A percentile compares a stretch with the other conserved stretches of the same genome.
These are phyloP conservation scores for Zonitis immaculata DNA, from an alignment of 2,888 invertebrate genomes.

Conservation along the genomic window DNA sequence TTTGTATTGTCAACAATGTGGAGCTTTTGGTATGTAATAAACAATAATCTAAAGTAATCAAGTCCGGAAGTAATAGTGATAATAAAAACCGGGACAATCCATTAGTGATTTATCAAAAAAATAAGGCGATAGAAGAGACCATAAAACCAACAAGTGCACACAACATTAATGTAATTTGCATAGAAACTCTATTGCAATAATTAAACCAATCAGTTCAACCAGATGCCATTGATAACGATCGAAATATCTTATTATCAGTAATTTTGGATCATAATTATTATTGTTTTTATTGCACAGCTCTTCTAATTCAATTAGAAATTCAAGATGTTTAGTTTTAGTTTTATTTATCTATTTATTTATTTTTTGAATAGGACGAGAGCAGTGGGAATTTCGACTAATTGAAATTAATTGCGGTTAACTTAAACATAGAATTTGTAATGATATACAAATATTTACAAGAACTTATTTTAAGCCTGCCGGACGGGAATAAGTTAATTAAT, in stretches of 20 bases:
- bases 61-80: background rate
- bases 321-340: too few relatives aligned
- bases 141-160: constrained; percentile 2
- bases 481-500: constrained; percentile 19
- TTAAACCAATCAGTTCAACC: background rate
- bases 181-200: background rate
- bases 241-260: background rate
- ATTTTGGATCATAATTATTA: too few relatives aligned
- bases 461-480: constrained; percentile 5
- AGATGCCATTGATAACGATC: background rate
- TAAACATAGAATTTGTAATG: constrained; percentile 15
- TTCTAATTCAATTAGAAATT: too few relatives aligned
- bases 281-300: too few relatives aligned
- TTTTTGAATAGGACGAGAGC: background rate
- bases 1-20: too few relatives aligned
- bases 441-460: constrained; percentile 17
- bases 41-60: background rate
- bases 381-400: background rate
- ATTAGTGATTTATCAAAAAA: background rate
- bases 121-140: background rate
- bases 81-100: background rate
- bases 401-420: constrained; percentile 4
- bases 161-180: constrained; percentile 2
- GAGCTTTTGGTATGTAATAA: too few relatives aligned
- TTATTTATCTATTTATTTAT: too few relatives aligned